These are phyloP conservation scores for Heliconius ismenius DNA, from an alignment of 2,888 invertebrate species.

Conservation along the genomic window DNA sequence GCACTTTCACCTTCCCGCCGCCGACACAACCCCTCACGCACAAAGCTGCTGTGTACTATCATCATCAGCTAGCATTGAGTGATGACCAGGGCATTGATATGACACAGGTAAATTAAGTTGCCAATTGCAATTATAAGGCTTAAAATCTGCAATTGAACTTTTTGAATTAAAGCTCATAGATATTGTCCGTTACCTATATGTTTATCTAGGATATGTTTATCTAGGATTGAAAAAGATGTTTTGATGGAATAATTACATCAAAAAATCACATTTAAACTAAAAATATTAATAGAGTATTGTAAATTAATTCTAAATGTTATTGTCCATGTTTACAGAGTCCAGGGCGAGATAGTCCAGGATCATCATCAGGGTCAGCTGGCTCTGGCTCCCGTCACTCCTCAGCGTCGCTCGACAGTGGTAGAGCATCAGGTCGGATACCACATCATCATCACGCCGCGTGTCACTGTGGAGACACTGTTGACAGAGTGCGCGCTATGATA, in stretches of 20 bases:
- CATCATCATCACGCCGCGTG: constrained; percentile 89
- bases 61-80: constrained; percentile 90
- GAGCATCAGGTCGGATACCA: constrained; percentile 90
- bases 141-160: too few relatives aligned
- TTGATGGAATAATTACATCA: too few relatives aligned
- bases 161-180: too few relatives aligned
- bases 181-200: too few relatives aligned
- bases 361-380: constrained; percentile 92
- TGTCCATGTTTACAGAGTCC: constrained; percentile 85
- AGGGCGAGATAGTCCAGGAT: constrained; percentile 95
- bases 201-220: too few relatives aligned
- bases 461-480: constrained; percentile 88
- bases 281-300: too few relatives aligned
- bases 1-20: constrained; percentile 89
- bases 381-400: constrained; percentile 95
- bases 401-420: constrained; percentile 94
- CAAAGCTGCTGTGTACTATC: constrained; percentile 89
- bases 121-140: too few relatives aligned
- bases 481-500: constrained; percentile 84
- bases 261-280: too few relatives aligned
- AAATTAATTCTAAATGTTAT: neutral
- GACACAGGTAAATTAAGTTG: constrained; percentile 88
- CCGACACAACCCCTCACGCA: constrained; percentile 87
- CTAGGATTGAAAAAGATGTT: too few relatives aligned
- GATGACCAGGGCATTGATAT: constrained; percentile 95